These are phyloP conservation scores for Cephus sareptanus DNA, from an alignment of 2,888 invertebrate genomes.

Conservation along the genomic window DNA sequence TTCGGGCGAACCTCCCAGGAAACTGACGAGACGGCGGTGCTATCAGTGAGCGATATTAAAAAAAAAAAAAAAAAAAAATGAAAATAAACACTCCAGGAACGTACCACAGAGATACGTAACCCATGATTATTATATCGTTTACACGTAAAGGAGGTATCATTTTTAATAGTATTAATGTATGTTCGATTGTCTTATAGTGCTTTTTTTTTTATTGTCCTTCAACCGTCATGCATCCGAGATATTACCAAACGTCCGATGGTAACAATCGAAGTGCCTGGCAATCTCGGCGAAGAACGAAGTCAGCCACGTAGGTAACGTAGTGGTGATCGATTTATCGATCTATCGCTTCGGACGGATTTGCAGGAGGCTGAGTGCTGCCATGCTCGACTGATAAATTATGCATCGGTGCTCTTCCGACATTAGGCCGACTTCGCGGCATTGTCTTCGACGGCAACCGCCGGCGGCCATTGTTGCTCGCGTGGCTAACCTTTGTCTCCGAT, in stretches of 20 bases:
- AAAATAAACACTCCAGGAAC: not conserved
- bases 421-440: slow-evolving; percentile 35
- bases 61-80: not conserved
- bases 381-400: slow-evolving; percentile 49
- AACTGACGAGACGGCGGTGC: not conserved
- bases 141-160: not conserved
- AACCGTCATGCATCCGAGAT: not conserved
- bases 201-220: not conserved
- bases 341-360: not conserved
- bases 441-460: slow-evolving; percentile 34
- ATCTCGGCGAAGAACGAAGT: not conserved
- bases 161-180: not conserved
- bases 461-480: slow-evolving; percentile 45
- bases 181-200: not conserved
- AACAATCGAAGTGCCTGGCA: not conserved
- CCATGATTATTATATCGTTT: not conserved
- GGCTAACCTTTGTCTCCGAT: slow-evolving; percentile 54
- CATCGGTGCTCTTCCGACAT: slow-evolving; percentile 52
- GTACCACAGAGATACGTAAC: not conserved
- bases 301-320: not conserved
- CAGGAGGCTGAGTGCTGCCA: not conserved
- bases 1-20: not conserved
- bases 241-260: not conserved
- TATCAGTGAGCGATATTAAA: not conserved
- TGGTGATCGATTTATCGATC: not conserved